Base-by-base conservation (phyloP, 2,888 invertebrate species). In the Alentia gelatinosa region DNA sequence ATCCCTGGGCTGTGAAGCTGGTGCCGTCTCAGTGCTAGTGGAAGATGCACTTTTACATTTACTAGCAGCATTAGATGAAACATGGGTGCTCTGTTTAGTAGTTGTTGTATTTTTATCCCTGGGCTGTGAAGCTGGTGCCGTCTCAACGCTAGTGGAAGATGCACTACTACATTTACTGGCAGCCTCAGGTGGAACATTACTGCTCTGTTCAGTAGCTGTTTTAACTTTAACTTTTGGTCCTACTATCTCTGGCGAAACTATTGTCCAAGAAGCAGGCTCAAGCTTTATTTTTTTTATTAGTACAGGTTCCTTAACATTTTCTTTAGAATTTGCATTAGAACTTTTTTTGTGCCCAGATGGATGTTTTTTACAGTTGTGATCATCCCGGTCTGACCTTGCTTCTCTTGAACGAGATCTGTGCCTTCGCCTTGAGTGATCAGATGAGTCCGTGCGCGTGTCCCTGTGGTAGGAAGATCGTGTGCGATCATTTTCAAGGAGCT, bases 341-440 rank as follows among this genome's bases (percentile, higher is more conserved):
- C 83, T 90, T n/a, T 50, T 94, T 89, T 95, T 95, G 91, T 95
- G 95, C n/a, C 95, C 95, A 91, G 94, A 93, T 23, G 94, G 94
- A 90, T 95, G 95, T 91, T 95, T 95, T 89, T 95, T 95, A 90
- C 92, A 94, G 5, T 86, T 74, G 19, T 68, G 47, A 37, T 47
- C 37, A n/a, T 79, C 40, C 23, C 63, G 63, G 83, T 91, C 40
- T 1, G 79, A 79, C n/a, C 39, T 35, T 39, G 19, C 30, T 12
- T 30, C 68, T 68, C 26, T 68, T n/a, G 68, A 30, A 26, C 68
- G 68, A 3, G 68, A 68, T 19, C 56, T 4, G 3, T n/a, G 56
- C 5, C 5, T 1, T 12, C 12, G 19, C n/a, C 56, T 56, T 12
- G 4, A n/a, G n/a, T n/a, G n/a, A n/a, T n/a, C n/a, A n/a, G n/a